Base-by-base conservation (phyloP, 1,140 invertebrate species). In the Drosophila equinoxialis region DNA sequence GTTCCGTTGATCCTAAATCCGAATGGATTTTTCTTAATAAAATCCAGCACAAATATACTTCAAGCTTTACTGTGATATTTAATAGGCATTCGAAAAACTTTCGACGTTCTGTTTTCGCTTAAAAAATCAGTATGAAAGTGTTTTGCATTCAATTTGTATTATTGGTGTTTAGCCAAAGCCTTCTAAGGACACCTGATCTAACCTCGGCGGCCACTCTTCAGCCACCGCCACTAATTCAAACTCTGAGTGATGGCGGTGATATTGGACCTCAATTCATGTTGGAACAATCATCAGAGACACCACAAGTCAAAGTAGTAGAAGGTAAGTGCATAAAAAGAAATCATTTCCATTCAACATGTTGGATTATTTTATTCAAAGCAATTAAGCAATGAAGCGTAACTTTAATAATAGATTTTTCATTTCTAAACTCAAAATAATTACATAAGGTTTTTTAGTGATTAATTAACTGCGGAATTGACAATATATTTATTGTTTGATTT, bases 261-360 rank as follows among this genome's bases (percentile, higher is more conserved):
- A 84, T 91, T 45, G 90, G 90, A 48, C 83, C 89, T 0, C 76
- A 89, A 37, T 89, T 84, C 35, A 65, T 72, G 6, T 26, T 89
- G 33, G 66, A 68, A n/a, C 37, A 57, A 11, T 30, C 20, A 2
- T n/a, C 30, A 23, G 20, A n/a, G 62, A 57, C 51, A 48, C 41
- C 62, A 26, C 48, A 57, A 55, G 17, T 11, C 26, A 6, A 1
- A 51, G 42, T 41, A 35, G 3, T 71, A 5, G 85, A 89, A 90
- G 84, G 84, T 87, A 33, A 55, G 67, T 69, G 8, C 7, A 48
- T 0, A 20, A 48, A 2, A 6, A 17, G 7, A 17, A 17, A 17
- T 17, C 1, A n/a, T 17, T 17, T 17, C 17, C 17, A 1, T 17
- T 17, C 17, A 17, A 48, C 59, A 37, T 33, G 37, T 26, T 58